Evolutionary conservation across 1,140 invertebrate species (phyloP), one percentile per base, ranked within the genome.

Genomic region (Brachionus plicatilis): DNA sequence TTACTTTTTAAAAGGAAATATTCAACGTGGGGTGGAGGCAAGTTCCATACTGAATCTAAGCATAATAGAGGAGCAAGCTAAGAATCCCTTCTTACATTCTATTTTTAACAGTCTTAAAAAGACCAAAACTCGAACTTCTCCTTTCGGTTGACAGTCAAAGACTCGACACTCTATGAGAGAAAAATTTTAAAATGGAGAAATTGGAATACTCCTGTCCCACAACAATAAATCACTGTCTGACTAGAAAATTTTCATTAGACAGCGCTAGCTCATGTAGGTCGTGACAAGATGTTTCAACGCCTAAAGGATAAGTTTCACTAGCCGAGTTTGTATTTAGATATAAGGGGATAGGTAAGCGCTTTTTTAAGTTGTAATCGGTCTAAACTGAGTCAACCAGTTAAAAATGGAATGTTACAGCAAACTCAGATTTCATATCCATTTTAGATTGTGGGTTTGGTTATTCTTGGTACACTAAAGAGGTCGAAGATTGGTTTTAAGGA

Each of bases 401-500:
- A 60, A 14, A 80, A 56, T 20, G 78, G 78, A 11, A 43, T 43
- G 56, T 80, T 65, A 56, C 50, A 80, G 47, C 50, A 29, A n/a
- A 80, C 60, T 60, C 27, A 37, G 14, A 27, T 47, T 4, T 29
- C 14, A 33, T 50, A 70, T 27, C 56, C 33, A 17, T 45, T 83
- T 33, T 65, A 84, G 53, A 33, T 50, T 20, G 27, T 85, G 14
- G 82, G 53, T 7, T 53, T 85, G 33, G 86, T 86, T 79, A 86
- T 86, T 83, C 17, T 86, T 11, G 86, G 85, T 33, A 76, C 85
- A 85, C 9, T 85, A 24, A 70, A 85, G 17, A 56, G 84, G 79
- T 86, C 86, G 14, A 75, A 82, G 20, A 60, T 43, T 11, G 83
- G 86, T 41, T 85, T 86, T 78, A 87, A 86, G 83, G 89, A 89